Evolutionary conservation across 2,888 invertebrate genomes (phyloP), one percentile per base, ranked within the genome.

Genomic region (Blera fallax): DNA sequence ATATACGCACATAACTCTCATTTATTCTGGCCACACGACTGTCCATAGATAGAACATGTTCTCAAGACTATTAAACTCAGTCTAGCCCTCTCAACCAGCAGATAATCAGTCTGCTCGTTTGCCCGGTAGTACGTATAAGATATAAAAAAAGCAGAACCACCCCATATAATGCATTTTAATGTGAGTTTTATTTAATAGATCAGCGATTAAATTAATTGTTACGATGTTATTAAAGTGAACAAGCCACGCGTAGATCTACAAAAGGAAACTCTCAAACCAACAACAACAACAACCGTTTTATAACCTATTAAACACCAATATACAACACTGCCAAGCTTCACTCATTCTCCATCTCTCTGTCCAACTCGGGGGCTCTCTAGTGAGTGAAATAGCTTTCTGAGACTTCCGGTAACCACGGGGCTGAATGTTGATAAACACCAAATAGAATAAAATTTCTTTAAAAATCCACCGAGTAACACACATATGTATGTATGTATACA

Each of bases 231-330:
- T 65, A 73, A 72, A 72, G 40, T 37, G 58, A 69, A 54, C 54
- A 69, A 45, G 52, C 45, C 21, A 32, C 14, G 7, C 18, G 24
- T 16, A 50, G 29, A 16, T n/a, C 34, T 29, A 29, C 6, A 69
- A 8, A 37, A 67, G 21, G 34, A 43, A 67, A n/a, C 7, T 27
- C 34, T 21, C 37, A 58, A 37, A 50, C n/a, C 21, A 58, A 72
- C 56, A 79, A 64, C 54, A 73, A 60, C 37, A 10, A 40, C 18
- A 16, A 8, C 18, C 11, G 29, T 80, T 80, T 80, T 67, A 67
- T 52, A 74, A 80, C 60, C 80, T 58, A 80, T 80, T 80, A 80
- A 74, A 73, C 64, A 58, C 62, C 43, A 69, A 80, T 79, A 64
- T 54, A 65, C 65, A 64, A 40, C 56, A 69, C 52, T 32, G 24